Evolutionary conservation across 2,113 vertebrate species (phyloP), one percentile per base, ranked within the genome.

Genomic region (Apeltes quadracus): DNA sequence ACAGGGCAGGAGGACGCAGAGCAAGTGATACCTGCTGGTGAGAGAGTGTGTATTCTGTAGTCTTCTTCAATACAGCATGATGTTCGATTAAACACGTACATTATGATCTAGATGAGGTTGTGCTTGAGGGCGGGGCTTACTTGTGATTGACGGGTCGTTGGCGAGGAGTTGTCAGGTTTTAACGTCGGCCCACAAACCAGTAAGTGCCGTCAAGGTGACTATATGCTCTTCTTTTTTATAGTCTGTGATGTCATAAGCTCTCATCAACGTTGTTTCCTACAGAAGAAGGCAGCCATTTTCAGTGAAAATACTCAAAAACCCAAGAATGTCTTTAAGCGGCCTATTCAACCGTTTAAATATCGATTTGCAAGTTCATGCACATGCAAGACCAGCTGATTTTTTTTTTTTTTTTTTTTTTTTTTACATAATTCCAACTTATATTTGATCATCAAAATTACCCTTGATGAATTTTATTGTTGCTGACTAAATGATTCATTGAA

Each of bases 401-500:
- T n/a, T n/a, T n/a, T n/a, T n/a, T n/a, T n/a, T n/a, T n/a, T n/a
- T n/a, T n/a, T n/a, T n/a, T n/a, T n/a, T n/a, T n/a, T n/a, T 44
- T 70, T 22, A 20, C 36, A 36, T 59, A 36, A 53, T 57, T 22
- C 22, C 12, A 56, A 54, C 1, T 2, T 46, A 25, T 38, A 63
- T 36, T 51, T 22, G 18, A 55, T 71, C 39, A 11, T 34, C 0
- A 4, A 65, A 88, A 53, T 58, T 34, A 20, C 62, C 25, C 10
- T 9, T 41, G 13, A 66, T 50, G 14, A 22, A 59, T 43, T 56
- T 54, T 66, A 44, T 61, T 64, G 36, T 70, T 38, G 59, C 51
- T 50, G 39, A 55, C 41, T 61, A 57, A 77, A 72, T 38, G 5
- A 83, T 70, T 61, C 65, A 67, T 82, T 71, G 46, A 61, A 39